Conservation (phyloP, 2,888 invertebrate genomes). For the Euphydryas editha region DNA sequence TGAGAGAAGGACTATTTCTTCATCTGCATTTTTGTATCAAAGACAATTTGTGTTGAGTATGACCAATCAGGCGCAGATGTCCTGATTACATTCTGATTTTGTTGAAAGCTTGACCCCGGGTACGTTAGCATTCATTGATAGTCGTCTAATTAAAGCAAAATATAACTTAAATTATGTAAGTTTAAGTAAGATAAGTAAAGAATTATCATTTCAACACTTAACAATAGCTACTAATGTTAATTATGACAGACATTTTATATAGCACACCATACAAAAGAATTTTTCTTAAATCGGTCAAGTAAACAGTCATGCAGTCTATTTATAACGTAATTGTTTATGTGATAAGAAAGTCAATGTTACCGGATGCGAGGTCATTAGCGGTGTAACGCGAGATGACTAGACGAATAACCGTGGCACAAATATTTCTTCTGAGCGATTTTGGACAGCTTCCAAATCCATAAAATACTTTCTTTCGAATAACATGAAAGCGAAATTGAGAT, state of each 20-base stretch:
- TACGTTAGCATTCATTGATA: not conserved
- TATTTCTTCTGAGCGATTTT: constrained; percentile 70
- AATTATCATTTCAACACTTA: too few relatives aligned
- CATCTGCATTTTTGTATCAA: too few relatives aligned
- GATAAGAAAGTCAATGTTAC: constrained; percentile 80
- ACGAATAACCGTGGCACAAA: constrained; percentile 76
- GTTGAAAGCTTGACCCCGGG: too few relatives aligned
- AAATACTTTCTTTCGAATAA: constrained; percentile 66
- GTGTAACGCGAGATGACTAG: constrained; percentile 73
- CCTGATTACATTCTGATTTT: too few relatives aligned
- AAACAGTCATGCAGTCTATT: constrained; percentile 60
- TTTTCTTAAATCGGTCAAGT: not conserved
- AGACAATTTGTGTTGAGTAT: too few relatives aligned
- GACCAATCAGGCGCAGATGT: too few relatives aligned
- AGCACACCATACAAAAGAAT: not conserved
- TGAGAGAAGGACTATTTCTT: too few relatives aligned
- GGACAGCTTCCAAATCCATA: constrained; percentile 71
- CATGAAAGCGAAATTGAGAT: constrained; percentile 29
- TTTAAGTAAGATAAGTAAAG: too few relatives aligned
- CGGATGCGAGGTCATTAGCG: constrained; percentile 70
- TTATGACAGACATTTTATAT: not conserved
- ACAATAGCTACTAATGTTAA: too few relatives aligned
- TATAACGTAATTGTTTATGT: constrained; percentile 66
- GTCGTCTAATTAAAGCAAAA: not conserved
- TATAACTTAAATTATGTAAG: too few relatives aligned